Evolutionary conservation across 1,140 invertebrate species (phyloP).

Genomic region (Drosophila pseudoananassae): DNA sequence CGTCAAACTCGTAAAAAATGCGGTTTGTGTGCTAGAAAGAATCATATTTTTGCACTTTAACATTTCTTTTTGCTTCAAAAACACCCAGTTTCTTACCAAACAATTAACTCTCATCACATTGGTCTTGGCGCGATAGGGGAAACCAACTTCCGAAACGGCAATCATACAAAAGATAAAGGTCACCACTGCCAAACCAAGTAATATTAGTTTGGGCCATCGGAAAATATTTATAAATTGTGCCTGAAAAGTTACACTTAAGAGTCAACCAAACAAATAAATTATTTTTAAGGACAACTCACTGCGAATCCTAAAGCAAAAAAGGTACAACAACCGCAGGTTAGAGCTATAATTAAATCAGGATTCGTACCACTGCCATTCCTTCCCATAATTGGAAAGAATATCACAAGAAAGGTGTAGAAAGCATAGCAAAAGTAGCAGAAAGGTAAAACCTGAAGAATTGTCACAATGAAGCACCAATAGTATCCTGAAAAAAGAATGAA

Average conservation of each 20-base stretch:
- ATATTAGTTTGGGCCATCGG: neutral
- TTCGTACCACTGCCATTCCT: slow-evolving; percentile 86
- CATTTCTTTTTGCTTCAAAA: no score
- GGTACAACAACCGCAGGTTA: slow-evolving; percentile 84
- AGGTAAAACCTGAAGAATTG: slow-evolving; percentile 75
- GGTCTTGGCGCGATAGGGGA: neutral
- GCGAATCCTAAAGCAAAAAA: slow-evolving; percentile 66
- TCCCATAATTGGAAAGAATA: slow-evolving; percentile 88
- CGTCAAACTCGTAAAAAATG: slow-evolving; percentile 86
- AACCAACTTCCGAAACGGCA: neutral
- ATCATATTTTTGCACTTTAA: no score
- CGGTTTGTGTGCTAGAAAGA: slow-evolving; percentile 86
- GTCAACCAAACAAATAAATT: neutral
- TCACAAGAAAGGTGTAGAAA: slow-evolving; percentile 87
- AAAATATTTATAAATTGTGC: slow-evolving; percentile 2
- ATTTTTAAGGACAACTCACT: slow-evolving; percentile 21
- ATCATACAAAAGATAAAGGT: slow-evolving; percentile 1
- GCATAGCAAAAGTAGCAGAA: slow-evolving; percentile 87
- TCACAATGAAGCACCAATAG: slow-evolving; percentile 86
- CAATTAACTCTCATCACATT: neutral
- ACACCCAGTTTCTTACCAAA: neutral
- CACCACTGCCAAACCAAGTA: neutral
- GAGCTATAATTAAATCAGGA: slow-evolving; percentile 86
- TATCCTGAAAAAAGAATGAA: slow-evolving; percentile 72
- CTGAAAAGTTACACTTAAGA: neutral